A percentile compares a stretch with the other conserved stretches of the same genome.
These are phyloP conservation scores for Drosophila ogumai DNA, from an alignment of 1,140 invertebrate genomes.

Conservation along the genomic window DNA sequence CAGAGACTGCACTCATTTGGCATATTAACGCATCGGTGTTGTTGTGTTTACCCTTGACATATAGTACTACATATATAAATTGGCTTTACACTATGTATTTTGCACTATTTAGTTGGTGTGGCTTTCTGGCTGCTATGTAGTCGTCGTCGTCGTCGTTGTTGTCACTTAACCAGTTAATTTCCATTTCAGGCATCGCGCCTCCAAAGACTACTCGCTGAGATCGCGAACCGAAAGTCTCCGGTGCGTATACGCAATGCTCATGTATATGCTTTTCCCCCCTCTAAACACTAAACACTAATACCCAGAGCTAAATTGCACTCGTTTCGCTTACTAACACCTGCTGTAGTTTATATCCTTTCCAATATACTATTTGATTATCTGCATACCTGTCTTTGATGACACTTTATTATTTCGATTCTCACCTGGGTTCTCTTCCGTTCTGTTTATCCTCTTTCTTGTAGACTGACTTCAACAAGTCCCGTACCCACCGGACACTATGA, in stretches of 20 bases:
- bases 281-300: conserved; percentile 24
- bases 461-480: conserved; percentile 81
- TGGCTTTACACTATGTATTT: conserved; percentile 14
- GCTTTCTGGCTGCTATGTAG: conserved; percentile 25
- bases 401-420: conserved; percentile 23
- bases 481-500: conserved; percentile 77
- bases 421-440: conserved; percentile 38
- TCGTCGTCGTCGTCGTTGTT: conserved; percentile 49
- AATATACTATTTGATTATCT: neutral
- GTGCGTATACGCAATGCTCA: conserved; percentile 85
- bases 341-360: neutral
- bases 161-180: conserved; percentile 70
- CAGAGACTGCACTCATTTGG: conserved; percentile 16
- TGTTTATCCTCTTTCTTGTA: conserved; percentile 58
- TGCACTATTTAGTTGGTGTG: conserved; percentile 36
- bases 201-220: conserved; percentile 91
- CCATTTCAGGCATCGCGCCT: conserved; percentile 84
- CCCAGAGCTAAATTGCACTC: conserved; percentile 14
- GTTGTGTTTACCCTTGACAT: conserved; percentile 28
- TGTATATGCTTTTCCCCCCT: conserved; percentile 33
- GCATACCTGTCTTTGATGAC: conserved; percentile 20
- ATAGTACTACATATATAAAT: conserved; percentile 8
- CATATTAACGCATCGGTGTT: conserved; percentile 52
- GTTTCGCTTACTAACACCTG: conserved; percentile 29
- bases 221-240: conserved; percentile 92